Conservation (phyloP, 2,888 invertebrate genomes). For the Chloroclysta siterata region DNA sequence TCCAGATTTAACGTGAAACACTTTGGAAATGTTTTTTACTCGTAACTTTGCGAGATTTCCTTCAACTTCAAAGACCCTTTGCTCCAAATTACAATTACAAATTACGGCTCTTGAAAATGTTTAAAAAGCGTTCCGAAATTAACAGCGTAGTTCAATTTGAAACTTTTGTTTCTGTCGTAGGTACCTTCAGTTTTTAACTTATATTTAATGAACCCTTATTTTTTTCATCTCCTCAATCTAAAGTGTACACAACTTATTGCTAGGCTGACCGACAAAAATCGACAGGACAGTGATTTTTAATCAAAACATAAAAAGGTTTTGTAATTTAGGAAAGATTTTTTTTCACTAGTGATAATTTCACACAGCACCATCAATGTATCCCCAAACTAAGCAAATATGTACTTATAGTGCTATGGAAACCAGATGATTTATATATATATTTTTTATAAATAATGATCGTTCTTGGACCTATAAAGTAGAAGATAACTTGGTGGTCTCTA, state of each 20-base stretch:
- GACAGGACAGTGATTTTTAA: too few species aligned
- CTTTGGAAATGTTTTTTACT: constrained; percentile 42
- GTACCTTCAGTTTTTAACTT: constrained; percentile 26
- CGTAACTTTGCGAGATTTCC: constrained; percentile 45
- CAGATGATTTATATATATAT: too few species aligned
- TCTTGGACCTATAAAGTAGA: too few species aligned
- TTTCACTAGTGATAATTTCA: too few species aligned
- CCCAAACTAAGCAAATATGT: too few species aligned
- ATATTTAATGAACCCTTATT: constrained; percentile 13
- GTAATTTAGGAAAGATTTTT: too few species aligned
- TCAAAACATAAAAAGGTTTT: too few species aligned
- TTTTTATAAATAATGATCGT: too few species aligned
- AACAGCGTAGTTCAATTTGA: constrained; percentile 43
- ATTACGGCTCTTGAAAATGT: constrained; percentile 44
- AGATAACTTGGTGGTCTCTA: neutral
- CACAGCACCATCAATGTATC: too few species aligned
- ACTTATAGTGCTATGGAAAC: too few species aligned
- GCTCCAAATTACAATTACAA: constrained; percentile 47
- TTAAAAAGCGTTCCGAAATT: constrained; percentile 45
- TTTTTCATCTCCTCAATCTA: neutral
- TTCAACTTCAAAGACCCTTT: constrained; percentile 46
- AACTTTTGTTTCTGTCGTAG: constrained; percentile 36
- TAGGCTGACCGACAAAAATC: neutral
- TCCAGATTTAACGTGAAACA: constrained; percentile 36
- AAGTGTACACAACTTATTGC: neutral